Evolutionary conservation across 2,113 vertebrate species (phyloP).

Genomic region (Cephalopholis sonnerati): DNA sequence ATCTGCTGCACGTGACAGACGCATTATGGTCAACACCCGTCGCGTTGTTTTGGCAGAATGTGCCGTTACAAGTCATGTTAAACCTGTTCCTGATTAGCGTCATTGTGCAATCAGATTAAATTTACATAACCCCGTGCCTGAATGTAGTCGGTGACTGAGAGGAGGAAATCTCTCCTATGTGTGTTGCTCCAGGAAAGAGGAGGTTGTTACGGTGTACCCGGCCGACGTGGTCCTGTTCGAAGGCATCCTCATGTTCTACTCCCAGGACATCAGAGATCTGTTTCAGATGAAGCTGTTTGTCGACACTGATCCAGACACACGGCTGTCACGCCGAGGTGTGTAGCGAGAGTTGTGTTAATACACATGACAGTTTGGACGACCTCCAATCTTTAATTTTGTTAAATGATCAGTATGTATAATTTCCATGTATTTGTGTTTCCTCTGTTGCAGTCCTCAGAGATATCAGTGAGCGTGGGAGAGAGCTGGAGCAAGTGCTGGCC

Average conservation of each 20-base stretch:
- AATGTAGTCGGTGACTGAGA: background rate
- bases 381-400: too few relatives aligned
- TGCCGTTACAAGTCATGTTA: background rate
- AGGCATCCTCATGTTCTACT: slow-evolving; percentile 98
- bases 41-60: background rate
- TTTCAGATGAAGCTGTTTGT: slow-evolving; percentile 99
- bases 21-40: background rate
- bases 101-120: background rate
- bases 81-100: background rate
- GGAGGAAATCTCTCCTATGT: slow-evolving; percentile 14
- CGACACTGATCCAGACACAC: slow-evolving; percentile 95
- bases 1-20: background rate
- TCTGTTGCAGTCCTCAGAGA: slow-evolving; percentile 90
- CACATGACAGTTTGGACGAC: too few relatives aligned
- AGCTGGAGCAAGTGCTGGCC: slow-evolving; percentile 93
- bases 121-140: background rate
- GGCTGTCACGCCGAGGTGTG: slow-evolving; percentile 95
- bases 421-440: background rate
- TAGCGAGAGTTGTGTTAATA: background rate
- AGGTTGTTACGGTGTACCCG: slow-evolving; percentile 94
- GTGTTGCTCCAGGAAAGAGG: slow-evolving; percentile 90
- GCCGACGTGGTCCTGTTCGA: slow-evolving; percentile 97
- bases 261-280: slow-evolving; percentile 94
- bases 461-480: slow-evolving; percentile 93
- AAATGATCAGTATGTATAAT: too few relatives aligned